Base-by-base conservation (phyloP, 64 coral and sea anemone species). In the Porites australiensis region DNA sequence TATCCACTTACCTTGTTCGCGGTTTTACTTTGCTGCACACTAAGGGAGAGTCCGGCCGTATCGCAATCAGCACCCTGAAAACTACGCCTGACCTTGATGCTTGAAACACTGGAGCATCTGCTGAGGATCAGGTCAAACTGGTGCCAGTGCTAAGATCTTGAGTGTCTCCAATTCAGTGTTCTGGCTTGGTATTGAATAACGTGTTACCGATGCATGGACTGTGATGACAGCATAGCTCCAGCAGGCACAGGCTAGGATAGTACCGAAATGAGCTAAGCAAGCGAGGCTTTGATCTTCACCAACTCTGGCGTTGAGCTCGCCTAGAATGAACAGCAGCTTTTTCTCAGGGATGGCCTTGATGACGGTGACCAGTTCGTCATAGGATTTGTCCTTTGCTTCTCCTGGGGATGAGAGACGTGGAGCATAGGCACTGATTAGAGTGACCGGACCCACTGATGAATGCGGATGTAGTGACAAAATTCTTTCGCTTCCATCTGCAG, bases 121-220 rank as follows among this genome's bases (percentile, higher is more conserved):
- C 7, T 6, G 75, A 90, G 81, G 77, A 57, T 69, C 50, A 64
- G 79, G 75, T 90, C 77, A 16, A 82, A 19, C 19, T 89, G 86
- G 60, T 59, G 52, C 79, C 67, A 73, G 76, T 3, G 57, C 21
- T 37, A 37, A 37, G 27, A 37, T 37, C 27, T 37, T 37, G 27
- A 37, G 27, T 37, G 27, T 37, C 27, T 37, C 27, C 27, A 37
- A 89, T 13, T 13, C 13, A 79, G 8, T 79, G 74, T 8, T 9
- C 15, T 0, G 27, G 0, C 59, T 89, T 89, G 4, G 20, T 50
- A 16, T 55, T 1, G 53, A 79, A 89, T 73, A 45, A 77, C 3
- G 57, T 78, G 23, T 79, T 89, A 9, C 43, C 54, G 16, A 89
- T 46, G 55, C 73, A 90, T 3, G 80, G 37, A 3, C 80, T 2